Conservation (phyloP, 2,113 vertebrate genomes). For the Romanogobio albipinnatus region DNA sequence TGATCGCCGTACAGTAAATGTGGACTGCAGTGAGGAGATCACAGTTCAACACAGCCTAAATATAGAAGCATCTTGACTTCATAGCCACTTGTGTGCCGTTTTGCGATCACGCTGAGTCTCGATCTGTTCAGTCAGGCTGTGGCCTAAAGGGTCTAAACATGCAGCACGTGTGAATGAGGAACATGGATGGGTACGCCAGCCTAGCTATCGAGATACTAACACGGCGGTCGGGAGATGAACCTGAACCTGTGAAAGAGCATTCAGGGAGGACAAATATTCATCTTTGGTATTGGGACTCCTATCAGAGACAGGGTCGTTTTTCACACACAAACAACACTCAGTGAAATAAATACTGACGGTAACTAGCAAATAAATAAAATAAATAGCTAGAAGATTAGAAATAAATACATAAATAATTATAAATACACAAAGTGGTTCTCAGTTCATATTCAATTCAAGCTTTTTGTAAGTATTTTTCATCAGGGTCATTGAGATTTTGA, state of each 20-base stretch:
- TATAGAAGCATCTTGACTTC: constrained; percentile 11
- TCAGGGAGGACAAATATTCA: constrained; percentile 79
- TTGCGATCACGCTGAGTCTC: constrained; percentile 13
- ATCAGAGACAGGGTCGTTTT: constrained; percentile 77
- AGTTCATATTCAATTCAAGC: constrained; percentile 40
- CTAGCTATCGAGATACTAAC: constrained; percentile 45
- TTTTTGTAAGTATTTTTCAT: constrained; percentile 27
- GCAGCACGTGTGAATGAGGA: constrained; percentile 37
- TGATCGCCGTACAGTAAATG: constrained; percentile 13
- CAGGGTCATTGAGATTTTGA: constrained; percentile 17
- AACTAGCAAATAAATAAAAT: constrained; percentile 75
- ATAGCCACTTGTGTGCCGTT: constrained; percentile 20
- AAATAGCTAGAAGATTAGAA: constrained; percentile 78
- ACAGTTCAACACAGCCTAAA: constrained; percentile 17
- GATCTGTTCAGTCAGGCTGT: constrained; percentile 43
- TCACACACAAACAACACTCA: constrained; percentile 76
- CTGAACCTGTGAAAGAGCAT: constrained; percentile 74
- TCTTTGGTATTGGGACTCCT: constrained; percentile 85
- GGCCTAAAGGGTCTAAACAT: constrained; percentile 41
- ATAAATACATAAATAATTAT: constrained; percentile 75
- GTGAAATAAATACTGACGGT: constrained; percentile 81
- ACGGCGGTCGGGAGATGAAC: constrained; percentile 60
- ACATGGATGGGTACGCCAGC: constrained; percentile 36
- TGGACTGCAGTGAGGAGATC: constrained; percentile 20
- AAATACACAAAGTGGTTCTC: constrained; percentile 50